Conservation (phyloP, 2,888 invertebrate genomes). For the Busseola fusca region DNA sequence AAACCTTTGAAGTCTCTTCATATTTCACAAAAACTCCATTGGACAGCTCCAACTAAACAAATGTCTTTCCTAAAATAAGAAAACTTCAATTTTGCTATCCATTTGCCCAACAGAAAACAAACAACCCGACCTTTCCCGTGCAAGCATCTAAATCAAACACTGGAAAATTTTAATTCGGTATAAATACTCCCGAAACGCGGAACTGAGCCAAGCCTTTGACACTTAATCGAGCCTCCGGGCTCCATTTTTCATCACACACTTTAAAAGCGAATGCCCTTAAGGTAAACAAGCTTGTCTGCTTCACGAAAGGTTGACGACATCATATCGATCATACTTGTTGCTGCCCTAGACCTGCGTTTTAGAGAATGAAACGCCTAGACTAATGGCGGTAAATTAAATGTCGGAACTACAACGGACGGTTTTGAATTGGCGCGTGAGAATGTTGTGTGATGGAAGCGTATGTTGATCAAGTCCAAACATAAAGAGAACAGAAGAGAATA, state of each 20-base stretch:
- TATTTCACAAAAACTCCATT: conserved; percentile 4
- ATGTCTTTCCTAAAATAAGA: conserved; percentile 22
- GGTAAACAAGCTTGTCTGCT: conserved; percentile 51
- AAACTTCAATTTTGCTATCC: conserved; percentile 34
- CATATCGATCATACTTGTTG: conserved; percentile 60
- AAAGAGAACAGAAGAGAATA: too few species aligned
- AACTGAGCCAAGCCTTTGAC: conserved; percentile 24
- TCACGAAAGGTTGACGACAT: conserved; percentile 50
- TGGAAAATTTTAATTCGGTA: conserved; percentile 14
- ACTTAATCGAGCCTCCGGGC: conserved; percentile 31
- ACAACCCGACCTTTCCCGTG: conserved; percentile 18
- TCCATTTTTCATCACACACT: conserved; percentile 31
- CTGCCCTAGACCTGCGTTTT: conserved; percentile 13
- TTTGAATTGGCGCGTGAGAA: background rate
- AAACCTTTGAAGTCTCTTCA: background rate
- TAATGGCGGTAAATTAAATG: background rate
- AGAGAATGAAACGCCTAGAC: conserved; percentile 11
- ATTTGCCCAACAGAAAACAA: conserved; percentile 18
- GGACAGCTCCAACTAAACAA: conserved; percentile 21
- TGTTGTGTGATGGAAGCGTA: background rate
- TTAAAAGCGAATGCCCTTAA: conserved; percentile 40
- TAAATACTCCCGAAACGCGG: conserved; percentile 9
- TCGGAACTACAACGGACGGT: background rate
- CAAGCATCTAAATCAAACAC: conserved; percentile 29
- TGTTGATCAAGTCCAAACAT: background rate